phyloP scores from a whole-genome alignment of 2,888 invertebrate species.

The Liodrosophila aerea region DNA sequence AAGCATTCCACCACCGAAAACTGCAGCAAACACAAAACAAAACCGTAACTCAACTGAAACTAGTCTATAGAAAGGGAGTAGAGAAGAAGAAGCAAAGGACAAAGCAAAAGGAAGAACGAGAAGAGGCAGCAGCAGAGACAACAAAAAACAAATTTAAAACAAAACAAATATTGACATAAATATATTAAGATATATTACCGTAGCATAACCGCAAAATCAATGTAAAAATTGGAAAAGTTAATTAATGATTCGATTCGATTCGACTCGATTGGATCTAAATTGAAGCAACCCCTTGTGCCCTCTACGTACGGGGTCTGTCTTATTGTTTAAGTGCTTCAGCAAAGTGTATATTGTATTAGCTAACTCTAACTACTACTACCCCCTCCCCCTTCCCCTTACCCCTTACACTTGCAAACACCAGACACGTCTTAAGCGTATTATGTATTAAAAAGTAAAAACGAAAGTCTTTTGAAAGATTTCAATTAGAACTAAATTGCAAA shows the following conservation, averaged over 20 bases:
- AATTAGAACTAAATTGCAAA: no score
- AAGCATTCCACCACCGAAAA: conserved; percentile 74
- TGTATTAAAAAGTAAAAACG: conserved; percentile 8
- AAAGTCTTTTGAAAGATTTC: no score
- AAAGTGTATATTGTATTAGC: neutral
- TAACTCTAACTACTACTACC: neutral
- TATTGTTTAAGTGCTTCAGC: neutral
- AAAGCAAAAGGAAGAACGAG: conserved; percentile 10
- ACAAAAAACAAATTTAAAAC: conserved; percentile 8
- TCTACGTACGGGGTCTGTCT: no score
- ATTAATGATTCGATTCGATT: no score
- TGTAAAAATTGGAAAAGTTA: conserved; percentile 11
- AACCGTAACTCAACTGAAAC: conserved; percentile 75
- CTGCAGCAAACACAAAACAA: conserved; percentile 19
- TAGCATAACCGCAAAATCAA: neutral
- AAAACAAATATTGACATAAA: no score
- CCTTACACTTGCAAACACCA: no score
- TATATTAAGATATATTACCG: neutral
- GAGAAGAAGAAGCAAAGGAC: conserved; percentile 25
- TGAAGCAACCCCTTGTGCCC: no score
- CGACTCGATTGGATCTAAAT: no score
- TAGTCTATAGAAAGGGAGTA: conserved; percentile 63
- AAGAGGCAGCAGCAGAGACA: conserved; percentile 19
- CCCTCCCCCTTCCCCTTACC: no score
- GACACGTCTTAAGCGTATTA: no score